Percentiles rank a stretch among this genome's conserved stretches.
Conservation (phyloP, 2,797 vertebrate species). For the Chaetodon trifasciatus region DNA sequence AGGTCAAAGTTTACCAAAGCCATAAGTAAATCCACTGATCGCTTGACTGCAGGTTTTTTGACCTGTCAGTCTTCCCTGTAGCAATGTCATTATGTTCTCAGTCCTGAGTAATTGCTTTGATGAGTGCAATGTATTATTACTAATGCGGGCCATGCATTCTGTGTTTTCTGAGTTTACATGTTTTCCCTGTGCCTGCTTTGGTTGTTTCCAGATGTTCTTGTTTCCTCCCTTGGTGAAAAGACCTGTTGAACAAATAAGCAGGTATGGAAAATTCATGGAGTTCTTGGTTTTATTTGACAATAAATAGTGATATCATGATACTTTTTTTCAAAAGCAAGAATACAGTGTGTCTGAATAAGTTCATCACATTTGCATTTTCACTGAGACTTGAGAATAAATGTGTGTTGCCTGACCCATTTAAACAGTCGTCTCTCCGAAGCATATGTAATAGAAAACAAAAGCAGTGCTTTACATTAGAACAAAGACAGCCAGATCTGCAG, state of each 20-base stretch:
- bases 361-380: conserved; percentile 20
- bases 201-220: background rate
- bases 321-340: conserved; percentile 25
- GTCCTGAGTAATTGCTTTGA: background rate
- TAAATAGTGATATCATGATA: background rate
- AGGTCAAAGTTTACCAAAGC: background rate
- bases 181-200: background rate
- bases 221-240: background rate
- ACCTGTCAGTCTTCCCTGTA: background rate
- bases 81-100: background rate
- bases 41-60: background rate
- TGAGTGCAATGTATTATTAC: background rate
- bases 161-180: background rate
- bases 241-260: background rate
- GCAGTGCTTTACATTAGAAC: background rate
- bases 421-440: conserved; percentile 17
- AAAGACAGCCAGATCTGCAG: conserved; percentile 15
- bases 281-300: background rate
- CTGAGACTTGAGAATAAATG: conserved; percentile 19
- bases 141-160: background rate
- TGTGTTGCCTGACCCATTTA: conserved; percentile 46
- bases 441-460: conserved; percentile 21
- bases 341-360: background rate
- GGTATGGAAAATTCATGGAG: background rate
- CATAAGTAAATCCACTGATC: background rate